Percentiles rank a stretch among this genome's conserved stretches.
Evolutionary conservation across 2,888 invertebrate genomes (phyloP).

Genomic region (Dicyrtomina minuta): DNA sequence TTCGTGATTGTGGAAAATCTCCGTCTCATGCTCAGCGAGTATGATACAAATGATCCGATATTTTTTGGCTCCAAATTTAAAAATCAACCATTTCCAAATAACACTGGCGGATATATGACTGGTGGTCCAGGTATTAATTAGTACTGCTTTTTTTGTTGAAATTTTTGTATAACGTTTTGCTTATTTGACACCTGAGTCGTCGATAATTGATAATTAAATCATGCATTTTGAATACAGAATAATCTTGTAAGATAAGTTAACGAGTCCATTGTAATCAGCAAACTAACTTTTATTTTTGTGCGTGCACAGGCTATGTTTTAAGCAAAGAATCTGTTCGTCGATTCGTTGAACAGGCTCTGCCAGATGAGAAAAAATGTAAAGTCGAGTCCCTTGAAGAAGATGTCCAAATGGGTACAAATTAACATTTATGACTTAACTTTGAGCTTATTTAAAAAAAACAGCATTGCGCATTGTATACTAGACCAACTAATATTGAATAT

Average conservation of each 20-base stretch:
- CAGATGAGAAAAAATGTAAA: slow-evolving; percentile 69
- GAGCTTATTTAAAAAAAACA: no score
- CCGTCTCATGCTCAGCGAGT: slow-evolving; percentile 80
- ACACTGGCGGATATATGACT: slow-evolving; percentile 58
- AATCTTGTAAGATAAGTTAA: no score
- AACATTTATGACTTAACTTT: no score
- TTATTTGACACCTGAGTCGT: no score
- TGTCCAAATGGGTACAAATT: slow-evolving; percentile 75
- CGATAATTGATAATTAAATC: no score
- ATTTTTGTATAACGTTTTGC: no score
- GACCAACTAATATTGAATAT: no score
- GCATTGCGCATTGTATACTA: no score
- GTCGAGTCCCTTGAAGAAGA: slow-evolving; percentile 77
- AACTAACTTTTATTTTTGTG: background rate
- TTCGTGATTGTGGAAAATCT: slow-evolving; percentile 92
- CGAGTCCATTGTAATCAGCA: background rate
- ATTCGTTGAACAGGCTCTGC: slow-evolving; percentile 75
- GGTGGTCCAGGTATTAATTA: no score
- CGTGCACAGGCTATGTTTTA: slow-evolving; percentile 81
- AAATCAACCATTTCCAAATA: slow-evolving; percentile 57
- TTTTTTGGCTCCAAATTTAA: slow-evolving; percentile 92
- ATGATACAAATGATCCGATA: slow-evolving; percentile 71
- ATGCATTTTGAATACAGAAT: no score
- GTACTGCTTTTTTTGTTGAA: no score
- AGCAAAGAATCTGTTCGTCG: slow-evolving; percentile 76